Evolutionary conservation across 2,113 vertebrate species (phyloP), one percentile per base, ranked within the genome.

Genomic region (Cebidichthys violaceus): DNA sequence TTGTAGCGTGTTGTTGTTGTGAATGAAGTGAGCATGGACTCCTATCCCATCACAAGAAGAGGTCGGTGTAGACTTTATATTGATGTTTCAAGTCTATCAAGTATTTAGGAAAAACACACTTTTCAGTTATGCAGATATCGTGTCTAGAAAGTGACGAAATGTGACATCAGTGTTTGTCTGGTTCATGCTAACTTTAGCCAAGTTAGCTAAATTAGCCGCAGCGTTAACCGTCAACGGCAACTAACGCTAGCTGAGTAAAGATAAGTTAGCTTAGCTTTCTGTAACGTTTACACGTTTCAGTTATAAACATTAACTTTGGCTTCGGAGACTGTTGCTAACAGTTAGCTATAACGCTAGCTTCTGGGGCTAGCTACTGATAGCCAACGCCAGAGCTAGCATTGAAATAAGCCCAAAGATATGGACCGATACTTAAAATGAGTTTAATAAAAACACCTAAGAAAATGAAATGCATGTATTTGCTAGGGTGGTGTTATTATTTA

Each of bases 1-100:
- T 55, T 4, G 6, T 60, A 13, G 14, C 45, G 57, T 86, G 90
- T 94, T 92, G 31, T 94, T 93, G 88, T 95, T 95, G 84, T 93
- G 86, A 89, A 79, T 47, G 87, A 17, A 43, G 59, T 13, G 37
- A 84, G 75, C 74, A 92, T 92, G 94, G 85, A 72, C 33, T 33
- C 2, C 4, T 55, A 68, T 6, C 9, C 1, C 2, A 27, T 35
- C 29, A 59, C 55, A 81, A 70, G n/a, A 9, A 81, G 27, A 89
- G 89, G 86, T 90, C 11, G 0, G 87, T 84, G 22, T n/a, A 66
- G n/a, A 47, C 43, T 15, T 66, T 43, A 31, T 7, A 7, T 3
- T 24, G 0, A 18, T 20, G 22, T 6, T 17, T 8, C 0, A 11
- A 13, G 13, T 10, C 6, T 29, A n/a, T n/a, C 50, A 0, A 7